phyloP scores from a whole-genome alignment of 2,113 vertebrate genomes.

The Casuarius casuarius region DNA sequence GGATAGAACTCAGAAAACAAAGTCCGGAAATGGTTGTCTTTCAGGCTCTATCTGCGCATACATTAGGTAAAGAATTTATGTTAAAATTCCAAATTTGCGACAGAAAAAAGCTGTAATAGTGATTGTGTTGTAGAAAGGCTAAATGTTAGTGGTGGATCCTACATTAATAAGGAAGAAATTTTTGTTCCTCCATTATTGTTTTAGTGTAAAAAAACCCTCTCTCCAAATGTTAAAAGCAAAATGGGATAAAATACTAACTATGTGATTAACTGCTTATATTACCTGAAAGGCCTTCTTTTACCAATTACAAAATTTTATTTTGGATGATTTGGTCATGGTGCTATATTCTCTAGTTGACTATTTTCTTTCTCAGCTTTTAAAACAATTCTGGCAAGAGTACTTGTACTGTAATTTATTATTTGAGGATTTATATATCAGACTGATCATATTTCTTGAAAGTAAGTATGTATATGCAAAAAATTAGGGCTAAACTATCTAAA shows the following conservation, averaged over 20 bases:
- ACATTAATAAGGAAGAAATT: neutral
- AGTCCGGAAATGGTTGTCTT: neutral
- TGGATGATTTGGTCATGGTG: neutral
- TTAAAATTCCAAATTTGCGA: neutral
- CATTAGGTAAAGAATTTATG: neutral
- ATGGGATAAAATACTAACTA: neutral
- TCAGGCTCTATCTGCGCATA: neutral
- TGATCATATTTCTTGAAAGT: neutral
- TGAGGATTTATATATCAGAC: neutral
- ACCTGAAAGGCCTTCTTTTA: neutral
- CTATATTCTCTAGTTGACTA: neutral
- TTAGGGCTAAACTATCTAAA: neutral
- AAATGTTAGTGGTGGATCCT: neutral
- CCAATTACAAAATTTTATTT: neutral
- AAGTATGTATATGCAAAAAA: neutral
- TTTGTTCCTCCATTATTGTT: neutral
- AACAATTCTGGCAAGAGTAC: neutral
- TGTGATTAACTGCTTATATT: neutral
- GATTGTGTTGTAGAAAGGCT: neutral
- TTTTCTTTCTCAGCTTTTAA: neutral
- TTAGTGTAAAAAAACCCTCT: neutral
- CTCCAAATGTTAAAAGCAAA: constrained; percentile 6
- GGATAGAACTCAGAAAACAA: neutral
- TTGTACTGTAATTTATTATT: neutral
- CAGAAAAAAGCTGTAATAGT: neutral